A percentile compares a stretch with the other conserved stretches of the same genome.
These are phyloP conservation scores for Gorsachius goisagi DNA, from an alignment of 2,113 vertebrate genomes.

Conservation along the genomic window DNA sequence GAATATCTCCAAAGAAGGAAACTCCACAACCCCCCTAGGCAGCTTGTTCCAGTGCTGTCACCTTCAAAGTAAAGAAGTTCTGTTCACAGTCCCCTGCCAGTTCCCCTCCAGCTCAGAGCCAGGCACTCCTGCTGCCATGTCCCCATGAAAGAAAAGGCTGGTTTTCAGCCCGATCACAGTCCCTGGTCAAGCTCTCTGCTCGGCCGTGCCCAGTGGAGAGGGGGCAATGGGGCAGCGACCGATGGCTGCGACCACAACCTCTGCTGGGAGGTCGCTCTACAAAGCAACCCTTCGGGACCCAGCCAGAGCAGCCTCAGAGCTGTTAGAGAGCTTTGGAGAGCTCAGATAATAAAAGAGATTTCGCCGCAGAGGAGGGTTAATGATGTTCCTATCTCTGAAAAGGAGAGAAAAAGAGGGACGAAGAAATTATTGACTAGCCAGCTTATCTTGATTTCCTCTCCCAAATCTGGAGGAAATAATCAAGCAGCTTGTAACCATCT, in stretches of 20 bases:
- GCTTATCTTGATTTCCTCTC: neutral
- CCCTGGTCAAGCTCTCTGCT: neutral
- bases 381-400: neutral
- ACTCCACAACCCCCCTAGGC: too few relatives aligned
- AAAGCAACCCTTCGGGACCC: neutral
- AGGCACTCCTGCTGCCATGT: neutral
- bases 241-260: fast-evolving
- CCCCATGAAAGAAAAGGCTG: neutral
- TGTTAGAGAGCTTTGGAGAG: neutral
- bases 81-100: neutral
- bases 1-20: too few relatives aligned
- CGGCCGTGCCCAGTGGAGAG: fast-evolving
- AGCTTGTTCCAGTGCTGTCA: too few relatives aligned
- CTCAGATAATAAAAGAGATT: neutral
- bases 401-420: neutral
- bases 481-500: neutral
- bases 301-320: neutral
- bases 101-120: neutral
- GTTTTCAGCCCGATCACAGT: fast-evolving
- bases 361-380: neutral
- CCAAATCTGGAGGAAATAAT: neutral
- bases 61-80: too few relatives aligned
- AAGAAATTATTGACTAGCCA: neutral
- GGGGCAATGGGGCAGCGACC: neutral
- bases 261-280: neutral